Percentiles rank a stretch among this genome's conserved stretches.
Evolutionary conservation across 2,888 invertebrate genomes (phyloP).

Genomic region (Drosophila nigricruria): DNA sequence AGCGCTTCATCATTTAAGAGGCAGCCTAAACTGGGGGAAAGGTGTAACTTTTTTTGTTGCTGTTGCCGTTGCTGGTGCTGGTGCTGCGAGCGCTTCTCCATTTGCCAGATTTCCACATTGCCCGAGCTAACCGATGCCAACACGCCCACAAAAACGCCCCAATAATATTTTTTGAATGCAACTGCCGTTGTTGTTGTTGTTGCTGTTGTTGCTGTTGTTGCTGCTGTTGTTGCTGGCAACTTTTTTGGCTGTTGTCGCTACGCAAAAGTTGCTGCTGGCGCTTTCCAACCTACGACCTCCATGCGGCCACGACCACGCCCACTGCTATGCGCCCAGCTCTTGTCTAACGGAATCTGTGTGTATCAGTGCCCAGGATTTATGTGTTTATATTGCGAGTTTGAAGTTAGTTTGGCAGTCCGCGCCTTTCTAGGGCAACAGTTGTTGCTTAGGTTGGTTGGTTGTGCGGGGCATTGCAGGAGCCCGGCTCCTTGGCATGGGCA

Average conservation of each 20-base stretch:
- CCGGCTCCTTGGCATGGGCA: slow-evolving; percentile 23
- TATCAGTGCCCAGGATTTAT: slow-evolving; percentile 79
- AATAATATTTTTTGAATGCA: slow-evolving; percentile 74
- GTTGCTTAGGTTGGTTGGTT: neutral
- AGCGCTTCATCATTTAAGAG: slow-evolving; percentile 60
- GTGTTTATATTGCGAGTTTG: slow-evolving; percentile 81
- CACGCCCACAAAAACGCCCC: slow-evolving; percentile 64
- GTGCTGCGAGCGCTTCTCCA: slow-evolving; percentile 32
- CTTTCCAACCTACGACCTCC: slow-evolving; percentile 42
- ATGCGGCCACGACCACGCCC: neutral
- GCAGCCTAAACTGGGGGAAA: slow-evolving; percentile 35
- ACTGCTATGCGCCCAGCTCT: neutral
- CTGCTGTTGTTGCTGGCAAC: slow-evolving; percentile 17
- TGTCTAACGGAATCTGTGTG: slow-evolving; percentile 67
- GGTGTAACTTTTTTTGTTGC: slow-evolving; percentile 49
- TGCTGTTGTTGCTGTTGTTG: slow-evolving; percentile 32
- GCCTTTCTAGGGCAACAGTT: slow-evolving; percentile 50
- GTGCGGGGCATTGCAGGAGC: neutral
- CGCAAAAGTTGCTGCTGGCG: slow-evolving; percentile 58
- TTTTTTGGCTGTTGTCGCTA: slow-evolving; percentile 48
- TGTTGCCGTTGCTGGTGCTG: neutral
- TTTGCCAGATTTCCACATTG: slow-evolving; percentile 29
- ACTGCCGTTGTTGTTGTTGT: slow-evolving; percentile 30
- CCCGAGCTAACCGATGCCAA: slow-evolving; percentile 26
- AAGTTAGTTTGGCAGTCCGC: slow-evolving; percentile 80